phyloP scores from a whole-genome alignment of 2,797 vertebrate genomes.

The Oreonectes daqikongensis region DNA sequence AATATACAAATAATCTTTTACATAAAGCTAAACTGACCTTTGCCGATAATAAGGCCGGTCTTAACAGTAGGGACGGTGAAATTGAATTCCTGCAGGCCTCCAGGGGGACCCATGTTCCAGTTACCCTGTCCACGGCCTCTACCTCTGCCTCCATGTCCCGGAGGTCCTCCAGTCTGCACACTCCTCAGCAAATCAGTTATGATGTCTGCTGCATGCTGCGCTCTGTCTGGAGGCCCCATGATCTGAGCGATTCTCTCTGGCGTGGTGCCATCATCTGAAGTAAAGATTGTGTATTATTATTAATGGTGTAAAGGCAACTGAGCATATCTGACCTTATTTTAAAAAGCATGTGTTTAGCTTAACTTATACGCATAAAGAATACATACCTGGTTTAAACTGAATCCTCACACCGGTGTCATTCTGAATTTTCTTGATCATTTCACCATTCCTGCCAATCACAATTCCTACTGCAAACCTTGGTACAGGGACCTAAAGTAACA shows the following conservation, averaged over 20 bases:
- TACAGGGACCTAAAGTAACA: conserved; percentile 86
- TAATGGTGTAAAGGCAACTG: not conserved
- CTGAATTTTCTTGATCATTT: conserved; percentile 99
- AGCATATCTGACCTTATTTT: not conserved
- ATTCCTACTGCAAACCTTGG: conserved; percentile 98
- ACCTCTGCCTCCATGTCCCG: conserved; percentile 88
- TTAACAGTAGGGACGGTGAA: conserved; percentile 98
- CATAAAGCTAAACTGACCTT: too few relatives aligned
- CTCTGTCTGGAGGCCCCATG: conserved; percentile 94
- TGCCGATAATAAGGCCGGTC: conserved; percentile 98
- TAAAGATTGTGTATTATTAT: not conserved
- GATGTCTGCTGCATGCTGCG: conserved; percentile 96
- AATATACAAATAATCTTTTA: too few relatives aligned
- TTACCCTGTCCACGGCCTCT: conserved; percentile 95
- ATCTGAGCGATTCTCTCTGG: conserved; percentile 99
- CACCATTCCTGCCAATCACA: conserved; percentile 96
- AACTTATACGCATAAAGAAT: not conserved
- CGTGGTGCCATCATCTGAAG: conserved; percentile 92
- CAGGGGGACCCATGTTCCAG: conserved; percentile 99
- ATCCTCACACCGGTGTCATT: conserved; percentile 98
- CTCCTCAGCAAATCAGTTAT: conserved; percentile 95
- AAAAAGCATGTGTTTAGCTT: not conserved
- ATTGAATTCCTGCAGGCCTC: conserved; percentile 96
- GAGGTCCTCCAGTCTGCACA: conserved; percentile 92
- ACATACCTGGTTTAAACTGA: conserved; percentile 96